Conservation (phyloP, 2,888 invertebrate genomes). For the Ennomos quercinarius region DNA sequence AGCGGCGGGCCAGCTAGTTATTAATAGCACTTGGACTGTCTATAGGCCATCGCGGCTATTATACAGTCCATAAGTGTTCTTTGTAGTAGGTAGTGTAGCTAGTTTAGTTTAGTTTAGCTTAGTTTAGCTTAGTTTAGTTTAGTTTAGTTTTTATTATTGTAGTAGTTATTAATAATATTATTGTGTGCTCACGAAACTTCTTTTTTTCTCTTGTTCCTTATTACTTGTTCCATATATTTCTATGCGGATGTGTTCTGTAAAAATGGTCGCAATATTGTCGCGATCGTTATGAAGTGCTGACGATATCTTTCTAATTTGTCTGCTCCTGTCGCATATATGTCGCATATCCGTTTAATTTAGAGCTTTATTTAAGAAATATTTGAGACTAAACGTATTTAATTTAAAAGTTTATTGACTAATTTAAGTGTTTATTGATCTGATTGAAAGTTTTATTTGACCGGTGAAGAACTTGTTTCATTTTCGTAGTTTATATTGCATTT, state of each 20-base stretch:
- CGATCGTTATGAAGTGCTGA: conserved; percentile 34
- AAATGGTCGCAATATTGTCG: conserved; percentile 46
- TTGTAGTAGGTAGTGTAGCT: too few species aligned
- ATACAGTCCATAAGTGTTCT: too few species aligned
- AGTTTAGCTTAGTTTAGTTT: too few species aligned
- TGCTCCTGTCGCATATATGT: conserved; percentile 16
- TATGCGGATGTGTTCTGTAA: conserved; percentile 43
- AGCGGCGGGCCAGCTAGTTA: too few species aligned
- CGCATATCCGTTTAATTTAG: conserved; percentile 9
- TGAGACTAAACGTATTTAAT: not conserved
- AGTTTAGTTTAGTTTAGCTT: too few species aligned
- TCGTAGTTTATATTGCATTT: conserved; percentile 5
- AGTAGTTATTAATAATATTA: too few species aligned
- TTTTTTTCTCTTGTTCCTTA: conserved; percentile 13
- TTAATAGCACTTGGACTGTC: too few species aligned
- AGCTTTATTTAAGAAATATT: conserved; percentile 9
- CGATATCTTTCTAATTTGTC: conserved; percentile 32
- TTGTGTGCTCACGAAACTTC: too few species aligned
- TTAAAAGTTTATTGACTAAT: conserved; percentile 1
- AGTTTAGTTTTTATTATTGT: too few species aligned
- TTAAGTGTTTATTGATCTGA: conserved; percentile 12
- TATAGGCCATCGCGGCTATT: too few species aligned
- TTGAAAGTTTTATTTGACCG: conserved; percentile 21
- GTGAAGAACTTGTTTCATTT: conserved; percentile 3
- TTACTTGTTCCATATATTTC: conserved; percentile 26